Evolutionary conservation across 2,113 vertebrate genomes (phyloP), one percentile per base, ranked within the genome.

Genomic region (Excalfactoria chinensis): DNA sequence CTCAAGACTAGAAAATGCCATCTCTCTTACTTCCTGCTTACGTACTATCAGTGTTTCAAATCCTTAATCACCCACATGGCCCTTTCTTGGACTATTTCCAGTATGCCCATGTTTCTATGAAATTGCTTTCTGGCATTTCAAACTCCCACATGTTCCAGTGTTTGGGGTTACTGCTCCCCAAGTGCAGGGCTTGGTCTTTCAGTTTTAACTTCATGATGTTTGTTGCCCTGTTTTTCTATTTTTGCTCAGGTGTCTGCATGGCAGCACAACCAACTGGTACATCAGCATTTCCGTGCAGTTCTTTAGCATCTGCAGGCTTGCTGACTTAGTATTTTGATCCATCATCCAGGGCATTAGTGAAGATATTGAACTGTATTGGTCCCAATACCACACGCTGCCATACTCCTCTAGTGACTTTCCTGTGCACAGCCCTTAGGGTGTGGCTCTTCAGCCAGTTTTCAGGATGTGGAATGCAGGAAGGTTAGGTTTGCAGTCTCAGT

Each of bases 221-320:
- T 0, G 0, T 59, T 3, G 4, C 8, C 30, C n/a, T 4, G 1
- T 86, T 84, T 56, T 48, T 69, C 34, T 15, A 30, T 22, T 28
- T 14, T 18, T 9, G 13, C 63, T n/a, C 10, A 28, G 25, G 58
- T 76, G 13, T 48, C 53, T 67, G 40, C 48, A 30, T 12, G 17
- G 32, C 46, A 21, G 23, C n/a, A 46, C 19, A 35, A 13, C 35
- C 32, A 26, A 22, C 17, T 60, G 32, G 28, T 55, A 23, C 40
- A 4, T 41, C 28, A 40, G 44, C n/a, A 0, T 0, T 53, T 48
- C 4, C 18, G 67, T 5, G 9, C 10, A 11, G 2, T 56, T 41
- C 68, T 3, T 3, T 2, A 11, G 18, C n/a, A 19, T 19, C 30
- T 48, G 30, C 59, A 63, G 46, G 30, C 37, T 48, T 5, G 2